These are phyloP conservation scores for Hemiprocne comata DNA, from an alignment of 2,113 vertebrate genomes.

Conservation along the genomic window DNA sequence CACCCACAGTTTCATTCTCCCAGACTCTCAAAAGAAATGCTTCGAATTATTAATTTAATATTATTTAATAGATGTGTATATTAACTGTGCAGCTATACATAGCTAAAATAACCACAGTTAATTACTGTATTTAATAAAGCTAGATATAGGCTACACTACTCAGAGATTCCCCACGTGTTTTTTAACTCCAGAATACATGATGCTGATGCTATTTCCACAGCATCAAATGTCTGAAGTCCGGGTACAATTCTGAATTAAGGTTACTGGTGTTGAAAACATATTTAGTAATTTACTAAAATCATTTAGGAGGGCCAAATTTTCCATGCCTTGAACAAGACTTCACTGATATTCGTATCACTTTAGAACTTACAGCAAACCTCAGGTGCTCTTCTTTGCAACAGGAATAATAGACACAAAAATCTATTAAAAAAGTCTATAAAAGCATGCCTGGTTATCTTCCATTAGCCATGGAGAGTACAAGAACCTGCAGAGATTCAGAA, in stretches of 20 bases:
- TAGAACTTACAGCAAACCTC: background rate
- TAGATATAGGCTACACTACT: background rate
- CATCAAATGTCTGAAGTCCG: background rate
- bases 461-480: background rate
- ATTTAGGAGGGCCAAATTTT: background rate
- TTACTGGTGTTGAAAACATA: background rate
- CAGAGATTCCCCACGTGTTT: background rate
- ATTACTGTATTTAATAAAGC: constrained; percentile 10
- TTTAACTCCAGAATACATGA: background rate
- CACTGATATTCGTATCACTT: background rate
- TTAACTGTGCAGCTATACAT: background rate
- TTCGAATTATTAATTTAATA: background rate
- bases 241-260: background rate
- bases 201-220: background rate
- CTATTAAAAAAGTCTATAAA: background rate
- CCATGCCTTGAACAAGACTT: background rate
- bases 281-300: background rate
- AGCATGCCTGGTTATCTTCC: background rate
- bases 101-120: background rate
- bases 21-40: background rate
- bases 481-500: background rate
- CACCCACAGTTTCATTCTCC: background rate
- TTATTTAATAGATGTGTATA: background rate
- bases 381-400: background rate
- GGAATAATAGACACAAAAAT: background rate